phyloP scores from a whole-genome alignment of 1,140 invertebrate species.

The Camponotus pennsylvanicus region DNA sequence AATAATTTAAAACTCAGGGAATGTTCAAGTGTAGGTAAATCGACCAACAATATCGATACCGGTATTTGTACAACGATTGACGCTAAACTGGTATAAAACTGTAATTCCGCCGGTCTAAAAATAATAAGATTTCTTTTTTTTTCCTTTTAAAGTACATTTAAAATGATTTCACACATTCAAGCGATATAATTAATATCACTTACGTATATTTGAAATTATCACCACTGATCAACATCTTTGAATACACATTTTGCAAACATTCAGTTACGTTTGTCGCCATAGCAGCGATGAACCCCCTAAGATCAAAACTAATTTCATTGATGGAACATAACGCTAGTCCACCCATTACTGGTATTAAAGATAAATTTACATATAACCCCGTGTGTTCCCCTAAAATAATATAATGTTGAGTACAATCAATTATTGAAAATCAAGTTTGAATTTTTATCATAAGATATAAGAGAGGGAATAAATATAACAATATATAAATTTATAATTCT shows the following conservation, averaged over 20 bases:
- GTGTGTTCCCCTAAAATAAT: slow-evolving; percentile 90
- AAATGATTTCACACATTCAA: not conserved
- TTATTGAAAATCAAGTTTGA: not conserved
- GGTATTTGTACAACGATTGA: slow-evolving; percentile 94
- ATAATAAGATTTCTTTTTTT: not conserved
- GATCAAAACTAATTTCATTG: slow-evolving; percentile 94
- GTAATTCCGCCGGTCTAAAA: slow-evolving; percentile 93
- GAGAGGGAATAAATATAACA: not conserved
- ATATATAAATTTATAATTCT: slow-evolving; percentile 1
- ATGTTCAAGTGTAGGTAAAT: slow-evolving; percentile 86
- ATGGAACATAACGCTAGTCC: slow-evolving; percentile 94
- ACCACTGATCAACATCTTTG: slow-evolving; percentile 93
- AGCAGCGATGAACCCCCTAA: slow-evolving; percentile 92
- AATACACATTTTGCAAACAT: slow-evolving; percentile 95
- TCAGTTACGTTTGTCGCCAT: slow-evolving; percentile 94
- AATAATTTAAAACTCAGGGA: slow-evolving; percentile 87
- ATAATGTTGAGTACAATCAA: slow-evolving; percentile 60
- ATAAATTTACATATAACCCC: slow-evolving; percentile 92
- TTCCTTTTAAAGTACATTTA: not conserved
- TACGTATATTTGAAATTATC: slow-evolving; percentile 93
- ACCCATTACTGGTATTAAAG: slow-evolving; percentile 94
- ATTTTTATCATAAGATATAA: not conserved
- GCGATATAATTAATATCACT: slow-evolving; percentile 75
- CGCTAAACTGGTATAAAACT: slow-evolving; percentile 94
- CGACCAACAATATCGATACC: slow-evolving; percentile 90